Percentiles rank a stretch among this genome's conserved stretches.
Conservation (phyloP, 1,140 invertebrate genomes). For the Achroia grisella region DNA sequence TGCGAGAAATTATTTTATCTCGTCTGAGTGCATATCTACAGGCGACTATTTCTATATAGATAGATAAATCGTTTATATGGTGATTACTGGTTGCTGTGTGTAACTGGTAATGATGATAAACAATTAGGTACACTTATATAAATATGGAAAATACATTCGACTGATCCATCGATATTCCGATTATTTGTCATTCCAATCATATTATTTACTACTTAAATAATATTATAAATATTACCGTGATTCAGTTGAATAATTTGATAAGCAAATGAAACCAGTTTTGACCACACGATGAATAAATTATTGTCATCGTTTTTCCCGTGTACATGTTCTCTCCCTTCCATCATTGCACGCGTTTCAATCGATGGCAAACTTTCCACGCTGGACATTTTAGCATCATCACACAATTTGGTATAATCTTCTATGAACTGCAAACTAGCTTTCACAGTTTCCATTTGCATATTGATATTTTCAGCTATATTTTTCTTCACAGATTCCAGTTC, state of each 20-base stretch:
- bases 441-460: slow-evolving; percentile 32
- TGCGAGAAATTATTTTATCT: too few relatives aligned
- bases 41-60: too few relatives aligned
- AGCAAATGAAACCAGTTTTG: slow-evolving; percentile 47
- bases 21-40: too few relatives aligned
- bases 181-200: too few relatives aligned
- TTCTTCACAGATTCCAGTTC: slow-evolving; percentile 23
- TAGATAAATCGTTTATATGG: too few relatives aligned
- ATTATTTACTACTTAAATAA: too few relatives aligned
- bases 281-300: slow-evolving; percentile 35
- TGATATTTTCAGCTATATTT: slow-evolving; percentile 38
- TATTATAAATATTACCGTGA: slow-evolving; percentile 28
- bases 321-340: too few relatives aligned
- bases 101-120: not conserved
- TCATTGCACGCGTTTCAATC: not conserved
- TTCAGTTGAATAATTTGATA: slow-evolving; percentile 47
- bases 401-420: slow-evolving; percentile 28
- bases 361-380: slow-evolving; percentile 6
- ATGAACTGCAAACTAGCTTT: slow-evolving; percentile 39
- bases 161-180: too few relatives aligned
- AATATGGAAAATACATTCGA: too few relatives aligned
- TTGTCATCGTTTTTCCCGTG: slow-evolving; percentile 9
- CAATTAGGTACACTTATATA: too few relatives aligned
- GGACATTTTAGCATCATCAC: slow-evolving; percentile 15
- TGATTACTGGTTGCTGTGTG: too few relatives aligned